Conservation (phyloP, 2,113 vertebrate genomes). For the Apodemus speciosus region DNA sequence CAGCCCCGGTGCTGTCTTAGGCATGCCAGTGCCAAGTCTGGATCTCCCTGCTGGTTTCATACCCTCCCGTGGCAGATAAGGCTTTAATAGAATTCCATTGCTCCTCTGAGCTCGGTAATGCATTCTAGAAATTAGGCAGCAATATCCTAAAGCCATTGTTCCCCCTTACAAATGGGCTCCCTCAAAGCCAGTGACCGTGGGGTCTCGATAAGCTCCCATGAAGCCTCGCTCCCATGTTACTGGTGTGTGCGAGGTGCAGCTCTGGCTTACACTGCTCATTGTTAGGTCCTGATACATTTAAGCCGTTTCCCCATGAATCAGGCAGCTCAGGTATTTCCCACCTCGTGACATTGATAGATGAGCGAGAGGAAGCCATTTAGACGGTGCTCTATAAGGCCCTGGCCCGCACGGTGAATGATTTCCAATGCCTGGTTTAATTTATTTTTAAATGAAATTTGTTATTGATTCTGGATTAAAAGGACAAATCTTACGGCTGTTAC, state of each 20-base stretch:
- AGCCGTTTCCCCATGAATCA: conserved; percentile 80
- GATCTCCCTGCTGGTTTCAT: conserved; percentile 60
- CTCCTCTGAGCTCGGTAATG: conserved; percentile 77
- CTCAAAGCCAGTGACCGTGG: conserved; percentile 68
- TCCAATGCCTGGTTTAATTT: conserved; percentile 86
- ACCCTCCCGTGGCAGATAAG: conserved; percentile 76
- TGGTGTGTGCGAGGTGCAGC: conserved; percentile 66
- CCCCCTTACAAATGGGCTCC: conserved; percentile 74
- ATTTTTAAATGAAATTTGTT: conserved; percentile 87
- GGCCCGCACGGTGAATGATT: conserved; percentile 82
- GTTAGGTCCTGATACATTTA: conserved; percentile 77
- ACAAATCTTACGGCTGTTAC: conserved; percentile 83
- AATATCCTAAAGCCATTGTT: conserved; percentile 75
- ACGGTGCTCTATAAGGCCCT: conserved; percentile 68
- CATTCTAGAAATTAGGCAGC: conserved; percentile 78
- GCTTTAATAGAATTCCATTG: conserved; percentile 77
- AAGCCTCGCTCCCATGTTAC: conserved; percentile 63
- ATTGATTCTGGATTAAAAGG: conserved; percentile 87
- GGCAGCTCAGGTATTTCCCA: conserved; percentile 71
- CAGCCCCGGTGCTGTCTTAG: conserved; percentile 32
- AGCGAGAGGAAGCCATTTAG: conserved; percentile 81
- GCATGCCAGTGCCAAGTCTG: conserved; percentile 14
- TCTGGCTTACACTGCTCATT: conserved; percentile 65
- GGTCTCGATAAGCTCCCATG: conserved; percentile 76
- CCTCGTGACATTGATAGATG: conserved; percentile 81